Evolutionary conservation across 2,888 invertebrate genomes (phyloP), one percentile per base, ranked within the genome.

Genomic region (Melinaea menophilus): DNA sequence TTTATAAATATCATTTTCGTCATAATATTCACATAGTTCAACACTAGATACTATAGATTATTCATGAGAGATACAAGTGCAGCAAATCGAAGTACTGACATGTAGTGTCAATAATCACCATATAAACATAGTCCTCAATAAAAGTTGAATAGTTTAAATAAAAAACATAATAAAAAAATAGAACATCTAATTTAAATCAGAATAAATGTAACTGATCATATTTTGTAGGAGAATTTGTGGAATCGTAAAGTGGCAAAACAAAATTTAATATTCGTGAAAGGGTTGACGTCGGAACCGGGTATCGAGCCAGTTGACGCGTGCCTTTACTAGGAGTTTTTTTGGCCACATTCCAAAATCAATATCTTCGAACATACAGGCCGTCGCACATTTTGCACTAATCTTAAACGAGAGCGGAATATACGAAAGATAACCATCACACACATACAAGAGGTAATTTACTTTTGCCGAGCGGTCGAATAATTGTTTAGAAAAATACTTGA

Each of bases 261-360:
- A 87, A 90, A 90, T 90, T 90, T 90, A 90, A 90, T 90, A 90
- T 90, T 90, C 88, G 90, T 90, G 84, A 90, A 90, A 90, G 90
- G 90, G 89, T 90, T 90, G 86, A 90, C 82, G 85, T 80, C 82
- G 85, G 82, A 82, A 82, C 81, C 84, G 86, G 85, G 83, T 86
- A 86, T 84, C 85, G 84, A 82, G 85, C 84, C 82, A 85, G 86
- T 89, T 89, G 88, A 90, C 89, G 90, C 89, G 88, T 86, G 88
- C 85, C 81, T 81, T 81, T 82, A 82, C 84, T 84, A 84, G 76
- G 81, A 86, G 82, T 87, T 90, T 90, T 89, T 90, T 90, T 90
- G 90, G 90, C 90, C 80, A 82, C 81, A 85, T 84, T 88, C 90
- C 90, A 90, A 84, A 90, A 90, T 90, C 89, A 86, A 90, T 90